A percentile compares a stretch with the other conserved stretches of the same genome.
These are phyloP conservation scores for Cecidostiba fungosa DNA, from an alignment of 2,888 invertebrate species.

Conservation along the genomic window DNA sequence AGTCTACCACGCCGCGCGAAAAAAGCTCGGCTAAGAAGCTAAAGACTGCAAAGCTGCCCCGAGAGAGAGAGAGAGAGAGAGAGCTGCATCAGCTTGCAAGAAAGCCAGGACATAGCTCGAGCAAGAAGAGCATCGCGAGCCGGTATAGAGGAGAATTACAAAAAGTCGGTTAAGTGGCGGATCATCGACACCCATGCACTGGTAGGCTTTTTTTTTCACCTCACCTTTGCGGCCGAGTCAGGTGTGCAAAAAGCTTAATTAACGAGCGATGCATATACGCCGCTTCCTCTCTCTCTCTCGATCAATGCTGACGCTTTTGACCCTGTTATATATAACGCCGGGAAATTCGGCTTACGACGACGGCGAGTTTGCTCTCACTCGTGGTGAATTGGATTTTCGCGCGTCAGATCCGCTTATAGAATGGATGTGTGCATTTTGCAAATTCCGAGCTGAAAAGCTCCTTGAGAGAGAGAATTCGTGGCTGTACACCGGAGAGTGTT, in stretches of 20 bases:
- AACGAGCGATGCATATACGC: not conserved
- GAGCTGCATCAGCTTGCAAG: constrained; percentile 15
- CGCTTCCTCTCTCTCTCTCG: not conserved
- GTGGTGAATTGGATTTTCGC: constrained; percentile 36
- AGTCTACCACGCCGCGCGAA: not conserved
- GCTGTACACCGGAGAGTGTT: not conserved
- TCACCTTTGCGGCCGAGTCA: not conserved
- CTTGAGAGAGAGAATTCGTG: not conserved
- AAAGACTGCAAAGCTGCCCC: constrained; percentile 8
- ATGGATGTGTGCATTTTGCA: not conserved
- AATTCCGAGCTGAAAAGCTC: constrained; percentile 10
- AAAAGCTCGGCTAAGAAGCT: not conserved
- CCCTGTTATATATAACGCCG: constrained; percentile 7
- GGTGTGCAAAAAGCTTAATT: constrained; percentile 38
- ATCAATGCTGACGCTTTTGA: constrained; percentile 25
- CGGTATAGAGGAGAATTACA: no score
- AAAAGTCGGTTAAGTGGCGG: constrained; percentile 58
- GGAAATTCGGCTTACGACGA: constrained; percentile 13
- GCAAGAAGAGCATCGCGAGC: not conserved
- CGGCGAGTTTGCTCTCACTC: not conserved
- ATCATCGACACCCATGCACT: constrained; percentile 42
- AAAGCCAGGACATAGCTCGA: constrained; percentile 1
- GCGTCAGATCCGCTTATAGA: not conserved
- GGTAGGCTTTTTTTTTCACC: not conserved
- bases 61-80: no score